phyloP scores from a whole-genome alignment of 2,888 invertebrate species.

The Galerucella calmariensis region DNA sequence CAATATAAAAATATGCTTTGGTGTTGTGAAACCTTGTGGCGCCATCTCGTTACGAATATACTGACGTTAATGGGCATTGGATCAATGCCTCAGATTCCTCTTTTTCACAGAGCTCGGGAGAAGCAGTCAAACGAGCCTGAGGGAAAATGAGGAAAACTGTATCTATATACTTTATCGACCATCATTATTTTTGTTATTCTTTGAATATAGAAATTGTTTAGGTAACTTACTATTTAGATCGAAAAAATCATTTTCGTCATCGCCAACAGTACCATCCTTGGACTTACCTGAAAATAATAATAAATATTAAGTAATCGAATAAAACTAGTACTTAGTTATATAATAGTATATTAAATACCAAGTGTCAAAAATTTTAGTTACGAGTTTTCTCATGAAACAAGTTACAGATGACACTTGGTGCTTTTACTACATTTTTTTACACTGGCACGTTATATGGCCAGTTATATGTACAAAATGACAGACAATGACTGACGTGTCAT shows the following conservation, averaged over 20 bases:
- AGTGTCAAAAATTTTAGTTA: too few species aligned
- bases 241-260: conserved; percentile 30
- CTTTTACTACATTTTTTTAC: too few species aligned
- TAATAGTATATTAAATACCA: too few species aligned
- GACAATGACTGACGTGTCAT: too few species aligned
- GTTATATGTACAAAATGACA: too few species aligned
- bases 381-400: too few species aligned
- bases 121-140: neutral
- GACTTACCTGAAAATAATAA: conserved; percentile 49
- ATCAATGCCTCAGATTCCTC: neutral
- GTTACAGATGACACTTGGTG: too few species aligned
- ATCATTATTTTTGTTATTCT: neutral
- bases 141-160: neutral
- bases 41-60: conserved; percentile 4
- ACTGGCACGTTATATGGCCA: too few species aligned
- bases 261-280: conserved; percentile 36
- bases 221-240: conserved; percentile 45
- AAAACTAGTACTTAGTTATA: too few species aligned
- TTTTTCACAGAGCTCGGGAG: neutral
- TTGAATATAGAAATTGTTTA: neutral
- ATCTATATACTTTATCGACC: neutral
- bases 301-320: too few species aligned
- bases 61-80: neutral
- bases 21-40: neutral
- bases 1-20: neutral